These are phyloP conservation scores for Prinia subflava DNA, from an alignment of 2,113 vertebrate species.

Conservation along the genomic window DNA sequence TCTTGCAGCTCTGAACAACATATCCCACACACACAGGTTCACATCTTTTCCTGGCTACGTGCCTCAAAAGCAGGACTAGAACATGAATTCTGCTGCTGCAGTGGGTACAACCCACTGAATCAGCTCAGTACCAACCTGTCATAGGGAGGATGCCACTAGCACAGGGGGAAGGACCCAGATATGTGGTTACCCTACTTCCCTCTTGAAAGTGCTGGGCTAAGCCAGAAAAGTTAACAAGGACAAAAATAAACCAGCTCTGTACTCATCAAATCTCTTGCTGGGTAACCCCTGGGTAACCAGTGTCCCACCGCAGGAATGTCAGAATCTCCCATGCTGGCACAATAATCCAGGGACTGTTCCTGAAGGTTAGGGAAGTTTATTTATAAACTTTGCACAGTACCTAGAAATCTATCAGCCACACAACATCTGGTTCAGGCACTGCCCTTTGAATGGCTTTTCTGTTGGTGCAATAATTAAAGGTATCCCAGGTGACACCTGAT, in stretches of 20 bases:
- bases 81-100: not conserved
- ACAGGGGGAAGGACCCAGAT: not conserved
- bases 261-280: not conserved
- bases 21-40: not conserved
- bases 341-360: slow-evolving; percentile 38
- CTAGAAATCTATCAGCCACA: slow-evolving; percentile 48
- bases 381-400: slow-evolving; percentile 43
- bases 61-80: not conserved
- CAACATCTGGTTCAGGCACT: slow-evolving; percentile 40
- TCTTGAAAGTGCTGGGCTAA: not conserved
- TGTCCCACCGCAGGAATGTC: not conserved
- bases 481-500: slow-evolving; percentile 60
- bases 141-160: not conserved
- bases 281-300: not conserved
- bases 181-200: not conserved
- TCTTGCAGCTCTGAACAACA: not conserved
- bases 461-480: slow-evolving; percentile 63
- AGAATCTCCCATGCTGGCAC: not conserved
- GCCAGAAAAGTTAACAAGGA: not conserved
- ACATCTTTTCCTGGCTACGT: not conserved
- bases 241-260: not conserved
- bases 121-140: not conserved
- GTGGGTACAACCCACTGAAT: not conserved
- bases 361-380: slow-evolving; percentile 43
- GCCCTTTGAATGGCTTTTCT: slow-evolving; percentile 58